phyloP scores from a whole-genome alignment of 2,888 invertebrate genomes.

The Agrotis exclamationis region DNA sequence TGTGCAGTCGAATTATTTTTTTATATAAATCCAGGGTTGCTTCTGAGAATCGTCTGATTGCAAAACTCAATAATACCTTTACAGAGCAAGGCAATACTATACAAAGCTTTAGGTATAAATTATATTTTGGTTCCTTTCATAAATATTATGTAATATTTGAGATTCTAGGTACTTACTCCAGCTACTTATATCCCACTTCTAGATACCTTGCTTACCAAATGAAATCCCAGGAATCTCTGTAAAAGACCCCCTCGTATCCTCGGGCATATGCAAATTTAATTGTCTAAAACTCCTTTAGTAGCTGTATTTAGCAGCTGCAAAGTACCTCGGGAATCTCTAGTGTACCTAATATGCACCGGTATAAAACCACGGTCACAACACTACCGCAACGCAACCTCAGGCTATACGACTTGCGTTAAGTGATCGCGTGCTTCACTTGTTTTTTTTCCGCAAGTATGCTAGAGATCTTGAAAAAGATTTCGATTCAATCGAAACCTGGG shows the following conservation, averaged over 20 bases:
- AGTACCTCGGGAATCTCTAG: slow-evolving; percentile 19
- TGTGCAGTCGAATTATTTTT: too few relatives aligned
- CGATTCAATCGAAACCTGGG: too few relatives aligned
- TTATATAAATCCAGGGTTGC: too few relatives aligned
- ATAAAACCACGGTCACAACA: background rate
- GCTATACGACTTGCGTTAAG: background rate
- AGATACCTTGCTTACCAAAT: background rate
- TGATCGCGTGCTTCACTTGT: too few relatives aligned
- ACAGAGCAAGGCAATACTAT: background rate
- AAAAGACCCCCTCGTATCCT: background rate
- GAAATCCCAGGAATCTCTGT: background rate
- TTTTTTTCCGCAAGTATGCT: too few relatives aligned
- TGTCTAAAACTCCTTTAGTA: background rate
- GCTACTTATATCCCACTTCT: background rate
- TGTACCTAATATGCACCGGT: background rate
- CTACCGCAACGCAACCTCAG: too few relatives aligned
- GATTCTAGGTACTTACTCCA: background rate
- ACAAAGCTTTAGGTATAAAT: too few relatives aligned
- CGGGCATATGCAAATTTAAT: slow-evolving; percentile 28
- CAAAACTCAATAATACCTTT: background rate
- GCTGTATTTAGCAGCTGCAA: slow-evolving; percentile 1
- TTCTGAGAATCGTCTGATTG: too few relatives aligned
- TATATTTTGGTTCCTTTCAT: too few relatives aligned
- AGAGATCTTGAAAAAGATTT: too few relatives aligned
- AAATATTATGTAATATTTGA: too few relatives aligned